These are phyloP conservation scores for Colletes gigas DNA, from an alignment of 1,140 invertebrate genomes.

Conservation along the genomic window DNA sequence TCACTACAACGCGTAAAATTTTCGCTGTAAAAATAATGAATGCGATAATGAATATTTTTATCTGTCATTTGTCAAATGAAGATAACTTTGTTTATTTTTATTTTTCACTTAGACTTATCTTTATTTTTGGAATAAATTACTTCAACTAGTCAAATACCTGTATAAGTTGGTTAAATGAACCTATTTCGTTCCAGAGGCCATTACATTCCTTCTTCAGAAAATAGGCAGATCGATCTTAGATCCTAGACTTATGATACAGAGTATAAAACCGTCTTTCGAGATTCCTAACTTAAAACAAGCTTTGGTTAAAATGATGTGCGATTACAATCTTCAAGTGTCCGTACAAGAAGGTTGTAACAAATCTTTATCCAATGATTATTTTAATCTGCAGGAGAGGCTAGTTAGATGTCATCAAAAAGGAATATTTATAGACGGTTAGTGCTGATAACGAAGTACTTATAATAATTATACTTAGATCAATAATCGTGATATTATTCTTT, in stretches of 20 bases:
- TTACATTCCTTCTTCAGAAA: slow-evolving; percentile 89
- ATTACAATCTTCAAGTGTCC: slow-evolving; percentile 96
- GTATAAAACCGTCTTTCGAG: slow-evolving; percentile 90
- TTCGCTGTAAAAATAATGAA: no score
- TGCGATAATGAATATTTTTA: no score
- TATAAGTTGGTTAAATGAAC: slow-evolving; percentile 1
- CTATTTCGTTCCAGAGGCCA: slow-evolving; percentile 83
- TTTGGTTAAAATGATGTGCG: slow-evolving; percentile 96
- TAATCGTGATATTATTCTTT: slow-evolving; percentile 60
- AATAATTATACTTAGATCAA: slow-evolving; percentile 22
- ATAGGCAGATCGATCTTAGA: slow-evolving; percentile 91
- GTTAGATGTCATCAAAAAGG: slow-evolving; percentile 90
- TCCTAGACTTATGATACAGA: slow-evolving; percentile 91
- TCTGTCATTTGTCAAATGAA: no score
- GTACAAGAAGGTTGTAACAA: slow-evolving; percentile 94
- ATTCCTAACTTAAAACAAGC: slow-evolving; percentile 95
- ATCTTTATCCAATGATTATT: slow-evolving; percentile 94
- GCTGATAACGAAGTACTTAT: not conserved
- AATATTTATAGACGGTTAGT: slow-evolving; percentile 84
- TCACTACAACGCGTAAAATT: no score
- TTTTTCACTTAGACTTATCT: no score
- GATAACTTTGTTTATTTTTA: no score
- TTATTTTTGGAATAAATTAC: no score
- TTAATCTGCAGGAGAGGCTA: slow-evolving; percentile 91
- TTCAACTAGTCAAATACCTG: no score